phyloP scores from a whole-genome alignment of 2,797 vertebrate species.

The Chaenodraco wilsoni region DNA sequence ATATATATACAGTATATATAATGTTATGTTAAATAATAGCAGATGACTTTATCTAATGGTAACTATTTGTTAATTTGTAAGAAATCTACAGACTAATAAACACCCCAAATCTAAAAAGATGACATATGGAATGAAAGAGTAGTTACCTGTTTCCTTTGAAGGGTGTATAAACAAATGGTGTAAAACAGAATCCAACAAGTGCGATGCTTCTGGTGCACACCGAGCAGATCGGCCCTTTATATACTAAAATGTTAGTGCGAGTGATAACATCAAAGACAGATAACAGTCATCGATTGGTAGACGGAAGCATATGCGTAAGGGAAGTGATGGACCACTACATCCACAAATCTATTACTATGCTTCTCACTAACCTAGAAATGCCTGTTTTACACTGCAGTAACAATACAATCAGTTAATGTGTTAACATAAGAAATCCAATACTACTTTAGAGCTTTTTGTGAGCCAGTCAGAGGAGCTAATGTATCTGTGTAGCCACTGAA shows the following conservation, averaged over 20 bases:
- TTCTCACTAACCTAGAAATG: conserved; percentile 45
- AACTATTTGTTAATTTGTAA: too few species aligned
- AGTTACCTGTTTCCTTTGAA: conserved; percentile 43
- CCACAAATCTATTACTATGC: conserved; percentile 39
- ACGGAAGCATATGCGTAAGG: conserved; percentile 61
- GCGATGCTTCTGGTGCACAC: conserved; percentile 8
- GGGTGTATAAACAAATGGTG: not conserved
- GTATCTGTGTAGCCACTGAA: conserved; percentile 10
- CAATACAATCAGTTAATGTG: conserved; percentile 70
- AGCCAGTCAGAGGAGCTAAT: conserved; percentile 21
- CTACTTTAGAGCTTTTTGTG: conserved; percentile 21
- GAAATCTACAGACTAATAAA: too few species aligned
- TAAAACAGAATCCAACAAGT: conserved; percentile 6
- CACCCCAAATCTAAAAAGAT: too few species aligned
- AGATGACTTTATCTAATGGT: too few species aligned
- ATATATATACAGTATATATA: too few species aligned
- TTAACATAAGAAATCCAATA: conserved; percentile 71
- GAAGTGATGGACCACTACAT: conserved; percentile 43
- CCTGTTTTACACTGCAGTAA: conserved; percentile 42
- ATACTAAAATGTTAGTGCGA: conserved; percentile 45
- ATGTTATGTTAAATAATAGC: too few species aligned
- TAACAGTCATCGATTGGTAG: conserved; percentile 70
- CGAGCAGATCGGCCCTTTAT: conserved; percentile 44
- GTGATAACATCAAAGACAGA: conserved; percentile 55
- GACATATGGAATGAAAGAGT: not conserved